Conservation (phyloP, 2,113 vertebrate species). For the Petaurus breviceps region DNA sequence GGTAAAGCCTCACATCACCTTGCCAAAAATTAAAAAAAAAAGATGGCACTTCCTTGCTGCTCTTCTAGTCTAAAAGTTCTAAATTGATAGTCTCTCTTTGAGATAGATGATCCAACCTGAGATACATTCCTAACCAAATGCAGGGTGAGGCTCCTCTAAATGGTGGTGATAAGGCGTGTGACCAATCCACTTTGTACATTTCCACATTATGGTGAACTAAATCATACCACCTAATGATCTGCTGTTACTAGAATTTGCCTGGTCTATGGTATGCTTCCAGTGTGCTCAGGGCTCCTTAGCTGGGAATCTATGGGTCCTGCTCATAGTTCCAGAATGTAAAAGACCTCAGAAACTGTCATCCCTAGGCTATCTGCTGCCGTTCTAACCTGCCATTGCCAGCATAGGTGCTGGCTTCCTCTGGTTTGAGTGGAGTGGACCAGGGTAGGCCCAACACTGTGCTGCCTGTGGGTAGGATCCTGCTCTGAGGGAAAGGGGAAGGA, state of each 20-base stretch:
- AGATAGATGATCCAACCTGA: not conserved
- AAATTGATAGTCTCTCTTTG: not conserved
- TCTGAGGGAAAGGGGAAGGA: not conserved
- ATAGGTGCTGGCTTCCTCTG: not conserved
- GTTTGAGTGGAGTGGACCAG: not conserved
- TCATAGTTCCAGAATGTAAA: no score
- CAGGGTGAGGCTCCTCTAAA: not conserved
- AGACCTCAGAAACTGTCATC: not conserved
- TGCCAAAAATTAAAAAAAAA: not conserved
- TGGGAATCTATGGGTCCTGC: not conserved
- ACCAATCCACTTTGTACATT: not conserved
- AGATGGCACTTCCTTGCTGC: not conserved
- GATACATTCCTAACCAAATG: not conserved
- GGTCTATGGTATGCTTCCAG: not conserved
- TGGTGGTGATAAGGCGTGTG: no score
- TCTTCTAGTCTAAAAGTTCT: not conserved
- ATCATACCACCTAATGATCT: not conserved
- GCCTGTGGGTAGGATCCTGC: not conserved
- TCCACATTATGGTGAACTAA: not conserved
- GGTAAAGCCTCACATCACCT: no score
- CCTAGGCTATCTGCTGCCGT: rapidly evolving
- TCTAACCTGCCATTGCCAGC: not conserved
- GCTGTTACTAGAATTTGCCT: not conserved
- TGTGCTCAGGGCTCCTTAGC: not conserved
- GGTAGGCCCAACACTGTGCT: not conserved